These are phyloP conservation scores for Tipula unca DNA, from an alignment of 2,888 invertebrate genomes.

Conservation along the genomic window DNA sequence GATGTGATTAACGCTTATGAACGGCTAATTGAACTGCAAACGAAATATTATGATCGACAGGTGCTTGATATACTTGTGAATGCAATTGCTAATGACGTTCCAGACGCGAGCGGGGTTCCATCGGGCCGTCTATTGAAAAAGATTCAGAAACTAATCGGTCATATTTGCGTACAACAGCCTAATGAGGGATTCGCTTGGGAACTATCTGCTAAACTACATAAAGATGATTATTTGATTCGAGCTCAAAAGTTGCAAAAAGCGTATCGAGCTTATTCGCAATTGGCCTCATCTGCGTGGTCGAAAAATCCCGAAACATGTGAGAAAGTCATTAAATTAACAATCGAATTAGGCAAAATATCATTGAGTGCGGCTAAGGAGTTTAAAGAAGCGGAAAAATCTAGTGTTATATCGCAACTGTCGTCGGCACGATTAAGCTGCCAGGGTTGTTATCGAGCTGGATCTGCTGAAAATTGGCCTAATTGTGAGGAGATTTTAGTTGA, in stretches of 20 bases:
- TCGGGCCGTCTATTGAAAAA: slow-evolving; percentile 37
- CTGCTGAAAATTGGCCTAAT: slow-evolving; percentile 44
- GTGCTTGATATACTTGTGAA: slow-evolving; percentile 63
- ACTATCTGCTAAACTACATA: slow-evolving; percentile 64
- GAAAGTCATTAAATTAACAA: slow-evolving; percentile 53
- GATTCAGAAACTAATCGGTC: slow-evolving; percentile 34
- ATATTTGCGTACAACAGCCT: slow-evolving; percentile 43
- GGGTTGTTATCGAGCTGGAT: slow-evolving; percentile 46
- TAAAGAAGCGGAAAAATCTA: slow-evolving; percentile 44
- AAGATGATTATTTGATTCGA: slow-evolving; percentile 47
- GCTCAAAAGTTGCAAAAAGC: slow-evolving; percentile 70
- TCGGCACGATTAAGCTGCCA: slow-evolving; percentile 51
- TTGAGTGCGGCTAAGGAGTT: slow-evolving; percentile 46
- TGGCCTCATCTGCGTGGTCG: slow-evolving; percentile 45
- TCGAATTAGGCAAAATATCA: slow-evolving; percentile 50
- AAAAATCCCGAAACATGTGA: slow-evolving; percentile 50
- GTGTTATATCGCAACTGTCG: slow-evolving; percentile 49
- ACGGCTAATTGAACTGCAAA: slow-evolving; percentile 69
- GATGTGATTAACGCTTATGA: slow-evolving; percentile 80
- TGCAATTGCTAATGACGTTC: slow-evolving; percentile 55
- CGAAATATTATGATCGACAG: slow-evolving; percentile 67
- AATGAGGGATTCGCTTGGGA: slow-evolving; percentile 73
- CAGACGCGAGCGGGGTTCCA: slow-evolving; percentile 53
- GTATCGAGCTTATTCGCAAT: slow-evolving; percentile 63
- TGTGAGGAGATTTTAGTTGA: slow-evolving; percentile 36